These are phyloP conservation scores for Julus scandinavius DNA, from an alignment of 2,888 invertebrate genomes.

Conservation along the genomic window DNA sequence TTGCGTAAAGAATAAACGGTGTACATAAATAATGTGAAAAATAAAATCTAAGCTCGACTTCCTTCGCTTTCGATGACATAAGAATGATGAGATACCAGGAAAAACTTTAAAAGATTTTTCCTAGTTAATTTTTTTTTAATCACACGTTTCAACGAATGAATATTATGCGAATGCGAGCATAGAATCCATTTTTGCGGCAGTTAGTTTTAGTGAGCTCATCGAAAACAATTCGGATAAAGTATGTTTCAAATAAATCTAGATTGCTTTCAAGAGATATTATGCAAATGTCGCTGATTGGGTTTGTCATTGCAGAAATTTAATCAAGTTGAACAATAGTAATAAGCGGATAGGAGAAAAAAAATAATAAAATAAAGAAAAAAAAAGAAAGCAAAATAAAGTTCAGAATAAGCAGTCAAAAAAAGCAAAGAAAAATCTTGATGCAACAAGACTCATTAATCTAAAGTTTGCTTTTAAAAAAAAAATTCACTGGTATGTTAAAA, in stretches of 20 bases:
- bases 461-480: neutral
- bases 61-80: neutral
- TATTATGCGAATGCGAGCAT: conserved; percentile 2
- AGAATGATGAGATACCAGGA: neutral
- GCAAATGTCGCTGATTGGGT: conserved; percentile 20
- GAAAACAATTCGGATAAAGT: neutral
- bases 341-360: neutral
- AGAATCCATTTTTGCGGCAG: neutral
- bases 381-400: neutral
- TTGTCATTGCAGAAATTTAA: neutral
- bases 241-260: neutral
- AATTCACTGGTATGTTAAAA: conserved; percentile 9
- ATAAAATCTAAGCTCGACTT: conserved; percentile 8
- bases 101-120: neutral
- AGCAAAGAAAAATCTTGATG: neutral
- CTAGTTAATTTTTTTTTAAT: neutral
- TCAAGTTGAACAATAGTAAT: neutral
- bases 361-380: neutral
- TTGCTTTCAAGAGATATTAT: conserved; percentile 25
- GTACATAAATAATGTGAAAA: neutral
- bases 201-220: neutral
- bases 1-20: neutral
- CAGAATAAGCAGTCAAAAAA: neutral
- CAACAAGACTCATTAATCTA: neutral
- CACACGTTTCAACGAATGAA: neutral